Base-by-base conservation (phyloP, 2,888 invertebrate genomes). In the Heliconius sara region DNA sequence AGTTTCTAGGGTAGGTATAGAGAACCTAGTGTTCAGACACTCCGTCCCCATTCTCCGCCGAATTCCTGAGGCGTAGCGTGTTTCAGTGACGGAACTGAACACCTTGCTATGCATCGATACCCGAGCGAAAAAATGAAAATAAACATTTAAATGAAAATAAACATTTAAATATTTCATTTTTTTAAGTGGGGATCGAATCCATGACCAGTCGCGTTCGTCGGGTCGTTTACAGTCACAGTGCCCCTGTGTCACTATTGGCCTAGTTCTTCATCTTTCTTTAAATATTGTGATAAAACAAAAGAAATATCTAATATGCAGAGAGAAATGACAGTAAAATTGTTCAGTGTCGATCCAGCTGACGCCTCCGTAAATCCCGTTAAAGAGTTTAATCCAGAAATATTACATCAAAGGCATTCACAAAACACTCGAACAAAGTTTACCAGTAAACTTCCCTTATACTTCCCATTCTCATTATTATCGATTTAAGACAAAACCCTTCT, bases 321-420 rank as follows among this genome's bases (percentile, higher is more conserved):
- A 72, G 67, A 74, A 72, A 79, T 52, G 34, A 76, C 63, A 67
- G 16, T 25, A 57, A 71, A 66, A 27, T 66, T 66, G 39, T n/a
- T 34, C 34, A 71, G 76, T 76, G 72, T 73, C 47, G 65, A 34
- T 78, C 70, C 27, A 75, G 75, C 80, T 72, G 78, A 78, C 76
- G 76, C 72, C 66, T 57, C 76, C 66, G 72, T 67, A 73, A 76
- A 76, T 79, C 30, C 76, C 43, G 60, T 73, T 68, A 25, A 75
- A 79, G 76, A 78, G 76, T 68, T 72, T 76, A 34, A 30, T 67
- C 66, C 34, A 52, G n/a, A 78, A 78, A 67, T 39, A 22, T 52
- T 74, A 57, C 25, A 60, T 27, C 22, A 43, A 52, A 73, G 57
- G 27, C 74, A 57, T 74, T 78, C 78, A 60, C 27, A 34, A 73